Evolutionary conservation across 2,113 vertebrate genomes (phyloP).

Genomic region (Rhinopomastus cyanomelas): DNA sequence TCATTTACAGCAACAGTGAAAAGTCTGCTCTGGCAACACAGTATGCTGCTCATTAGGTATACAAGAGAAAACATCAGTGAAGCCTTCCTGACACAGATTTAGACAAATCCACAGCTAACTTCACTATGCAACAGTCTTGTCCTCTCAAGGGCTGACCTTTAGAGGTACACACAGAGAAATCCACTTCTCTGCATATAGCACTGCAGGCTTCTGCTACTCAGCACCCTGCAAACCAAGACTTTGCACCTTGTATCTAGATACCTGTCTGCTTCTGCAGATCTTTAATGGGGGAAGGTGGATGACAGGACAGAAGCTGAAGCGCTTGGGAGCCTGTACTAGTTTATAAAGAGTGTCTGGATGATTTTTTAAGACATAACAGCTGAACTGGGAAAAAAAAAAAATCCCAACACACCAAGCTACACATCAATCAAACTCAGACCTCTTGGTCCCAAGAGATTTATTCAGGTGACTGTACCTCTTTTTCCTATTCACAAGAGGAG

Average conservation of each 20-base stretch:
- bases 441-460: neutral
- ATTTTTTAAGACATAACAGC: neutral
- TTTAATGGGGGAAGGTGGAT: fast-evolving
- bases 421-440: neutral
- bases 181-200: neutral
- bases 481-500: neutral
- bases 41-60: neutral
- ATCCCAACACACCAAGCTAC: neutral
- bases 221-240: neutral
- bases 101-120: neutral
- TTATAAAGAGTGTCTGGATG: neutral
- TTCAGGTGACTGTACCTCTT: neutral
- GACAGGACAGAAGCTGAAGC: neutral
- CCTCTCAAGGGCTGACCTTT: neutral
- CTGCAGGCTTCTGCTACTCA: neutral
- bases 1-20: neutral
- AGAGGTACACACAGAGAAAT: neutral
- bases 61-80: neutral
- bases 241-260: neutral
- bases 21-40: neutral
- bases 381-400: neutral
- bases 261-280: neutral
- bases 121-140: neutral
- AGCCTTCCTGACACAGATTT: neutral
- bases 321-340: neutral